Evolutionary conservation across 2,797 vertebrate species (phyloP).

Genomic region (Myiotriccus ornatus): DNA sequence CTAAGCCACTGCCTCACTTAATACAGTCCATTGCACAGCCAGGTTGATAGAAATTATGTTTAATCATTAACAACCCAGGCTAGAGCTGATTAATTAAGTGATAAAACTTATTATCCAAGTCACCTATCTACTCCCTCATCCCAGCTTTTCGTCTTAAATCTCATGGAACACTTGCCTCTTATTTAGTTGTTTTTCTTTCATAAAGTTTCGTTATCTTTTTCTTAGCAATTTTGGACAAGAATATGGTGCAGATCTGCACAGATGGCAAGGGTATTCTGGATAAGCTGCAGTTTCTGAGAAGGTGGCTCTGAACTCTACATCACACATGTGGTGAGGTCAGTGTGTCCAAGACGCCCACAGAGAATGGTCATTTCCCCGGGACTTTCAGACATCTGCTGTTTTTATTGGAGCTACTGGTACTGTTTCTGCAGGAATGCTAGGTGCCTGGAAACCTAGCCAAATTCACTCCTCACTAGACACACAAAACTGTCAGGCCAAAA

Average conservation of each 20-base stretch:
- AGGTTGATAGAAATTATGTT: neutral
- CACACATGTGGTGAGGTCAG: neutral
- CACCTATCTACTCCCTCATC: neutral
- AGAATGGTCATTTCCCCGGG: neutral
- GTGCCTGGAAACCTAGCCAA: neutral
- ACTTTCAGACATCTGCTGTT: constrained; percentile 26
- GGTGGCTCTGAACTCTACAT: neutral
- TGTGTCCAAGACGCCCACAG: neutral
- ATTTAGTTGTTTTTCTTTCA: neutral
- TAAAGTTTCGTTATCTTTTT: neutral
- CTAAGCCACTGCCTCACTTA: neutral
- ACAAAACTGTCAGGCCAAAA: neutral
- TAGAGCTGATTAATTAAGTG: neutral
- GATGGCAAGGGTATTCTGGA: neutral
- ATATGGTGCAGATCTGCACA: neutral
- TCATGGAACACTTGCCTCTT: neutral
- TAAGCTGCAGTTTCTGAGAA: neutral
- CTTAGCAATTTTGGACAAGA: neutral
- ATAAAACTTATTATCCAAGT: neutral
- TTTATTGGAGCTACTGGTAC: neutral
- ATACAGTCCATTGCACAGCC: neutral
- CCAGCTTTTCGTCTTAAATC: neutral
- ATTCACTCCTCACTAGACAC: neutral
- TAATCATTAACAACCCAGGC: neutral
- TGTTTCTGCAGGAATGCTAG: neutral